These are phyloP conservation scores for Eupleurogrammus muticus DNA, from an alignment of 2,797 vertebrate genomes.

Conservation along the genomic window DNA sequence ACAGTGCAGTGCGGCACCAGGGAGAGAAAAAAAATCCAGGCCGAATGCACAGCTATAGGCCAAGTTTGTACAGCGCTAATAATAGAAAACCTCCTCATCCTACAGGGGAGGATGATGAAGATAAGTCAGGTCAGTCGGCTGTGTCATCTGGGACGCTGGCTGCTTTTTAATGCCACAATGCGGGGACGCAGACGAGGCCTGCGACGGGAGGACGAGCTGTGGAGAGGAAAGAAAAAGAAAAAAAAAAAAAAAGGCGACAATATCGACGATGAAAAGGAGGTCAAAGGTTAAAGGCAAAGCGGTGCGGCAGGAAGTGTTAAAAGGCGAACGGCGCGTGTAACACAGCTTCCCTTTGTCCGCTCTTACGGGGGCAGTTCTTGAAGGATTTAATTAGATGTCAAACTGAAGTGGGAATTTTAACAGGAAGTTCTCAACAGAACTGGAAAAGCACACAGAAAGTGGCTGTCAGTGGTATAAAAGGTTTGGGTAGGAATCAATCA, in stretches of 20 bases:
- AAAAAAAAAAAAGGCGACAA: background rate
- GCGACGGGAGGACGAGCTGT: background rate
- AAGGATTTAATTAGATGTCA: background rate
- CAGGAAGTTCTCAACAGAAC: background rate
- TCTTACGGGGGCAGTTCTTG: background rate
- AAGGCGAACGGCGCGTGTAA: too few species aligned
- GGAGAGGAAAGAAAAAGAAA: too few species aligned
- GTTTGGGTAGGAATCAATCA: background rate
- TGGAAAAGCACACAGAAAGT: background rate
- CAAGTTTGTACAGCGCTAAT: slow-evolving; percentile 50
- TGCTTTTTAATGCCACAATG: slow-evolving; percentile 38
- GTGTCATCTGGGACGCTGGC: slow-evolving; percentile 47
- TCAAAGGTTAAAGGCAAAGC: slow-evolving; percentile 18
- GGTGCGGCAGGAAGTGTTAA: background rate
- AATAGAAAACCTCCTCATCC: slow-evolving; percentile 53
- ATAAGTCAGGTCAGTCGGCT: slow-evolving; percentile 57
- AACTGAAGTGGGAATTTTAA: too few species aligned
- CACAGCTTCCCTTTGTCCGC: background rate
- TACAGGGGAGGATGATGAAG: slow-evolving; percentile 58
- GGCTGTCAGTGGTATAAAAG: background rate
- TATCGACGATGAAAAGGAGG: background rate
- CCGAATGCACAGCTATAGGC: slow-evolving; percentile 43
- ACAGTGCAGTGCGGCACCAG: slow-evolving; percentile 13
- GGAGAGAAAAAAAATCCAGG: slow-evolving; percentile 62
- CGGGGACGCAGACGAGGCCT: slow-evolving; percentile 13